Percentiles rank a stretch among this genome's conserved stretches.
Conservation (phyloP, 2,113 vertebrate species). For the Mirounga angustirostris region DNA sequence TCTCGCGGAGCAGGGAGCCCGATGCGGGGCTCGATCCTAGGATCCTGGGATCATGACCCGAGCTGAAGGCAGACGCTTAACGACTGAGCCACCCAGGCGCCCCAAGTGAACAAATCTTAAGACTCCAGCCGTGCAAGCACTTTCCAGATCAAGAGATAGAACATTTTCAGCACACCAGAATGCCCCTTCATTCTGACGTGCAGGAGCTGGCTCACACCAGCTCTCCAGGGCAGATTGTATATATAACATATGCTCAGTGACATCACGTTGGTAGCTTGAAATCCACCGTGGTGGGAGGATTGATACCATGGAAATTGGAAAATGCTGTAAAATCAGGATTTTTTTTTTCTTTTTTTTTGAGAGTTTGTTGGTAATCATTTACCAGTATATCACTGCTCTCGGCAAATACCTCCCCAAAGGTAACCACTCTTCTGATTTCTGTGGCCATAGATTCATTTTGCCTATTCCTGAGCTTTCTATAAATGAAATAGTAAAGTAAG, state of each 20-base stretch:
- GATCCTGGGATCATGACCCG: too few species aligned
- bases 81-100: too few species aligned
- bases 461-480: not conserved
- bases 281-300: not conserved
- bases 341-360: not conserved
- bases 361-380: not conserved
- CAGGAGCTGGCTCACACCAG: not conserved
- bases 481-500: not conserved
- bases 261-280: not conserved
- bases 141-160: not conserved
- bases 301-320: not conserved
- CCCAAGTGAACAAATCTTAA: not conserved
- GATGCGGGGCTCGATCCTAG: too few species aligned
- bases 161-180: not conserved
- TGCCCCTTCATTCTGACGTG: rapidly evolving
- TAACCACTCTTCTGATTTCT: not conserved
- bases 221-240: not conserved
- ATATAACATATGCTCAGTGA: not conserved
- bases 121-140: not conserved
- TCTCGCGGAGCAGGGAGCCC: too few species aligned
- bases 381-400: not conserved
- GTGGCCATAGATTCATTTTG: not conserved
- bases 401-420: not conserved
- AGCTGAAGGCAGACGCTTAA: too few species aligned
- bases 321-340: not conserved